A percentile compares a stretch with the other conserved stretches of the same genome.
Conservation (phyloP, 1,140 invertebrate species). For the Periplaneta americana region DNA sequence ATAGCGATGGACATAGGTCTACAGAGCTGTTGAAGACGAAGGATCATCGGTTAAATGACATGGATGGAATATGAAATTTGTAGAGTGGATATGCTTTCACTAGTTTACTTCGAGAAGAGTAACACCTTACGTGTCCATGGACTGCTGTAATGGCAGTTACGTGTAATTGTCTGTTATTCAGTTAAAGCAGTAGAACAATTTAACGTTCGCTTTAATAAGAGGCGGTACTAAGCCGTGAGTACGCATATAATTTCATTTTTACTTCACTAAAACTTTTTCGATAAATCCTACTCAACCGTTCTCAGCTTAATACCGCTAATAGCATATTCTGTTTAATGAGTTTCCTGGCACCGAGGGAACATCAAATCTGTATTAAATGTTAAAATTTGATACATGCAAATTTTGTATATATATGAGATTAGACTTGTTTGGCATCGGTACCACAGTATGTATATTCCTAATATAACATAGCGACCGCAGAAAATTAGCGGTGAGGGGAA, state of each 20-base stretch:
- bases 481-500: not conserved
- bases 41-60: too few relatives aligned
- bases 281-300: not conserved
- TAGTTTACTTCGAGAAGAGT: too few relatives aligned
- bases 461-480: not conserved
- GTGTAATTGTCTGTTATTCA: not conserved
- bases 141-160: not conserved
- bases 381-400: not conserved
- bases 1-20: too few relatives aligned
- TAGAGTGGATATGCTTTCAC: too few relatives aligned
- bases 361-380: not conserved
- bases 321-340: not conserved
- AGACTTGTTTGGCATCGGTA: not conserved
- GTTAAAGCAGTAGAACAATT: not conserved
- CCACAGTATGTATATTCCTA: not conserved
- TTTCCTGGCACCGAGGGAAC: not conserved
- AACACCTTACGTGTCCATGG: too few relatives aligned
- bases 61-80: too few relatives aligned
- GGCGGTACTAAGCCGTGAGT: not conserved
- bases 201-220: not conserved
- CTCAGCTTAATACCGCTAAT: not conserved
- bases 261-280: not conserved
- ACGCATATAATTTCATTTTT: not conserved
- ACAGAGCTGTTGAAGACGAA: too few relatives aligned
- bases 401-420: not conserved